These are phyloP conservation scores for Habroteleia sp. DNA, from an alignment of 2,888 invertebrate genomes.

Conservation along the genomic window DNA sequence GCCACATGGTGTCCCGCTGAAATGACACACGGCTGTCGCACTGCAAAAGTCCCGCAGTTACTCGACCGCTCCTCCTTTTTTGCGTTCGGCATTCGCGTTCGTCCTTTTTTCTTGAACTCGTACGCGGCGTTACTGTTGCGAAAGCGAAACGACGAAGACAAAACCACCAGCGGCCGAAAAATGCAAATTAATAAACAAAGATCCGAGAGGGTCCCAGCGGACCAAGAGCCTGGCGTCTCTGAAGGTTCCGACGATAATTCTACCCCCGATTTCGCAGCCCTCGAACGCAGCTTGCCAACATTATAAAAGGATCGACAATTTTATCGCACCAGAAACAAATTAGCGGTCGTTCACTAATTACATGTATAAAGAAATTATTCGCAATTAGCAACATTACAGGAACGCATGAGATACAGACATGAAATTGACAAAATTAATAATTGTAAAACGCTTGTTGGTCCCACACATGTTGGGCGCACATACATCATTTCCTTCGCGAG, in stretches of 20 bases:
- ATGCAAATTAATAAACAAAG: conserved; percentile 64
- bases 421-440: too few relatives aligned
- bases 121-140: conserved; percentile 57
- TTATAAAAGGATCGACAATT: too few relatives aligned
- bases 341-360: too few relatives aligned
- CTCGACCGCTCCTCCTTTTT: conserved; percentile 33
- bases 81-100: conserved; percentile 50
- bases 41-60: conserved; percentile 70
- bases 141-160: conserved; percentile 53
- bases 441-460: too few relatives aligned
- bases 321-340: too few relatives aligned
- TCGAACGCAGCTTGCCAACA: too few relatives aligned
- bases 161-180: conserved; percentile 42
- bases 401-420: too few relatives aligned
- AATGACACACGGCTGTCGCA: conserved; percentile 79
- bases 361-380: too few relatives aligned
- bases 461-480: too few relatives aligned
- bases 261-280: conserved; percentile 1
- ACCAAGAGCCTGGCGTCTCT: too few relatives aligned
- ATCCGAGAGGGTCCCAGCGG: conserved; percentile 17
- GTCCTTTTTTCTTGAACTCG: conserved; percentile 45
- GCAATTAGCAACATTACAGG: too few relatives aligned
- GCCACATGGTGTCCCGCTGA: conserved; percentile 77
- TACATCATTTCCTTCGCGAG: conserved; percentile 42
- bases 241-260: conserved; percentile 1